Percentiles rank a stretch among this genome's conserved stretches.
Conservation (phyloP, 2,797 vertebrate genomes). For the Malacoctenus gilli region DNA sequence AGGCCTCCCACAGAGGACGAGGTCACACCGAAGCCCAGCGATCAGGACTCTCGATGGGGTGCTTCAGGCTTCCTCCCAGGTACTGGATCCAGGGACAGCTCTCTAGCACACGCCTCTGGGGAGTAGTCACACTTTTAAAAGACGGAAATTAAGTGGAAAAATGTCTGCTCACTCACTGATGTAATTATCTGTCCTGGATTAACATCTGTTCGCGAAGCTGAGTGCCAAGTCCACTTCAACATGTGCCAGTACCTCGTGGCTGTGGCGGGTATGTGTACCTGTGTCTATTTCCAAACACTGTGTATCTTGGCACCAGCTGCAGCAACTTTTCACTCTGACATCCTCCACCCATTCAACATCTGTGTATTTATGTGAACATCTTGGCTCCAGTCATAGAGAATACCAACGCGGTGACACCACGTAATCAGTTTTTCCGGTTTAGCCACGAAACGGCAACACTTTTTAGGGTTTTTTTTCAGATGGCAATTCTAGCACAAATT, state of each 20-base stretch:
- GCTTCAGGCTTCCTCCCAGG: constrained; percentile 71
- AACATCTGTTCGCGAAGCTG: constrained; percentile 82
- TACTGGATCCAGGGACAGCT: constrained; percentile 66
- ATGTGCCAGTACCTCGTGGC: constrained; percentile 77
- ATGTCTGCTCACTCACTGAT: constrained; percentile 85
- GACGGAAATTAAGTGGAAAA: constrained; percentile 85
- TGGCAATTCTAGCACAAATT: constrained; percentile 21
- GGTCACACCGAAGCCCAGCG: constrained; percentile 63
- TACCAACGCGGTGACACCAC: constrained; percentile 68
- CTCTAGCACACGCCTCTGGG: constrained; percentile 68
- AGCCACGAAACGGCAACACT: constrained; percentile 31
- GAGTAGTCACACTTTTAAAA: constrained; percentile 84
- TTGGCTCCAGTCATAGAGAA: constrained; percentile 74
- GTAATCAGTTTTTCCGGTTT: constrained; percentile 63
- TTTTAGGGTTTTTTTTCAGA: constrained; percentile 36
- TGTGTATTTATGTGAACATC: constrained; percentile 81
- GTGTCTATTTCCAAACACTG: constrained; percentile 78
- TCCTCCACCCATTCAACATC: constrained; percentile 82
- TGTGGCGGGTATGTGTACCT: constrained; percentile 76
- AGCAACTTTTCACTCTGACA: constrained; percentile 81
- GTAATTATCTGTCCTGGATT: constrained; percentile 88
- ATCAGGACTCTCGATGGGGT: constrained; percentile 66
- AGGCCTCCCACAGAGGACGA: constrained; percentile 57
- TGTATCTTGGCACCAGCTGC: constrained; percentile 81
- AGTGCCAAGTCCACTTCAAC: constrained; percentile 81